phyloP scores from a whole-genome alignment of 1,140 invertebrate genomes.

The Drosophila pectinifera region DNA sequence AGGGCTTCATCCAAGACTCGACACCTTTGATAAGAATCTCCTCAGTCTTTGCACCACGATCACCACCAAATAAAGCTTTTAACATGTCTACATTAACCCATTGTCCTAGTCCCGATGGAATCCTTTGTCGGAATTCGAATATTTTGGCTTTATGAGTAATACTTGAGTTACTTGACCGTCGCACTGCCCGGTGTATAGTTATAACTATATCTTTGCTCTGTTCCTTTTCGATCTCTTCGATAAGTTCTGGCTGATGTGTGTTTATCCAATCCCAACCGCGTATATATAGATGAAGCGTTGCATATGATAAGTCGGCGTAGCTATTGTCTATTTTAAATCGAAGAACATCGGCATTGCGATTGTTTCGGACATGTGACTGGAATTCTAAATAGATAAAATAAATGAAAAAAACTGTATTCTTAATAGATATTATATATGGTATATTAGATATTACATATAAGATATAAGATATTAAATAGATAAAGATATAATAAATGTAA shows the following conservation, averaged over 20 bases:
- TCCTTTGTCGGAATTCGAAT: slow-evolving; percentile 66
- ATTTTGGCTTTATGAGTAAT: slow-evolving; percentile 68
- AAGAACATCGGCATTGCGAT: slow-evolving; percentile 59
- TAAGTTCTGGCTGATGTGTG: slow-evolving; percentile 53
- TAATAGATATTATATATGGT: background rate
- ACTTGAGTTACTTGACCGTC: slow-evolving; percentile 53
- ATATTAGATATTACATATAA: background rate
- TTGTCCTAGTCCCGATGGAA: slow-evolving; percentile 86
- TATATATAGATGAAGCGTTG: slow-evolving; percentile 69
- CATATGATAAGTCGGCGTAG: slow-evolving; percentile 65
- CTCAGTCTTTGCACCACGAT: slow-evolving; percentile 89
- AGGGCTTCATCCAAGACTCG: slow-evolving; percentile 86
- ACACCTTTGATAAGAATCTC: slow-evolving; percentile 90
- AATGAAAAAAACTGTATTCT: background rate
- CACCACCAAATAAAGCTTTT: slow-evolving; percentile 89
- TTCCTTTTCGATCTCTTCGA: slow-evolving; percentile 41
- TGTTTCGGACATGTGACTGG: slow-evolving; percentile 57
- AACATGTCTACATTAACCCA: slow-evolving; percentile 91
- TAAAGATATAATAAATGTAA: background rate
- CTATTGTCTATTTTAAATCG: slow-evolving; percentile 62
- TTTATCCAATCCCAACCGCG: slow-evolving; percentile 74
- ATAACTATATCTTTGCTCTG: slow-evolving; percentile 57
- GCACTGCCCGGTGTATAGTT: slow-evolving; percentile 49
- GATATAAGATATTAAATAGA: background rate
- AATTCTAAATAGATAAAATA: slow-evolving; percentile 16